phyloP scores from a whole-genome alignment of 2,888 invertebrate species.

The Melanostoma mellinum region DNA sequence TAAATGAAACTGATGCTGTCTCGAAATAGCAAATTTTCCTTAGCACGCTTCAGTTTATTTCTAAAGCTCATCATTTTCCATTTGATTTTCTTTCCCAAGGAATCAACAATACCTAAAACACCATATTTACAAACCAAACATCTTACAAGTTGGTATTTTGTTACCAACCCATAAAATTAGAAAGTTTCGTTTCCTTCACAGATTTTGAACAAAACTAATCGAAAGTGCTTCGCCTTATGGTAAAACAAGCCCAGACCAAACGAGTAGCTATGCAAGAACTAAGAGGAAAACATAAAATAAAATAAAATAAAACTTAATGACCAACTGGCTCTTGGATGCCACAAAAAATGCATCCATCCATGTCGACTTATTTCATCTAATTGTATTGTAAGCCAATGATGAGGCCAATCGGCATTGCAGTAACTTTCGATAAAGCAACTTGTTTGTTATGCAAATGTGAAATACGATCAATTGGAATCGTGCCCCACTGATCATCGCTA shows the following conservation, averaged over 20 bases:
- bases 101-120: no score
- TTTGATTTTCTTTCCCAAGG: no score
- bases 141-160: background rate
- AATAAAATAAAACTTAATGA: constrained; percentile 4
- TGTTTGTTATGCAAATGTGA: constrained; percentile 42
- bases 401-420: background rate
- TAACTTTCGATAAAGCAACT: constrained; percentile 30
- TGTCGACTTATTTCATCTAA: constrained; percentile 21
- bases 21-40: no score
- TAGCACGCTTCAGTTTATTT: no score
- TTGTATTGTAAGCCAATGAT: constrained; percentile 15
- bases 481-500: constrained; percentile 18
- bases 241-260: background rate
- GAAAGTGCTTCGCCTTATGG: background rate
- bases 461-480: constrained; percentile 38
- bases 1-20: no score
- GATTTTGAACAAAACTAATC: constrained; percentile 10
- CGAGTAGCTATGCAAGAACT: constrained; percentile 2
- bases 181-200: constrained; percentile 1
- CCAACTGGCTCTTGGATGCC: constrained; percentile 25
- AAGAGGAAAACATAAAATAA: background rate
- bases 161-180: background rate
- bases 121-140: no score
- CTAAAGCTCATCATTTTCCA: no score
- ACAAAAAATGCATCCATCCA: constrained; percentile 43